Evolutionary conservation across 2,797 vertebrate species (phyloP).

Genomic region (Eidolon dupreanum): DNA sequence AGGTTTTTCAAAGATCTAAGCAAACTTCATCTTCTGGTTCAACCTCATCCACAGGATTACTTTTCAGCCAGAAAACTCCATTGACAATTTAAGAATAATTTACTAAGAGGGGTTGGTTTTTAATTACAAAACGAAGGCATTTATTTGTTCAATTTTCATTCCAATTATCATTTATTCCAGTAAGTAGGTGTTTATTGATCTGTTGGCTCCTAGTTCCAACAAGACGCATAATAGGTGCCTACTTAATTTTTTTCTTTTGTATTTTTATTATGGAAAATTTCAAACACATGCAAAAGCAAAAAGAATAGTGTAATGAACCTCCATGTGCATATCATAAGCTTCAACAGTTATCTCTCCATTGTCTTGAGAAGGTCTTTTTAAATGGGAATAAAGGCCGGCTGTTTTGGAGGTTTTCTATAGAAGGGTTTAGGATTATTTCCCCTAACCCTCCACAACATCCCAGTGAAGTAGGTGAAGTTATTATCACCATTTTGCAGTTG

Average conservation of each 20-base stretch:
- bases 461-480: background rate
- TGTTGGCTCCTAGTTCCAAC: conserved; percentile 11
- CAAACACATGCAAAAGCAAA: background rate
- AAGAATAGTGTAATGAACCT: background rate
- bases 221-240: background rate
- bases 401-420: background rate
- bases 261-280: conserved; percentile 33
- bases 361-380: conserved; percentile 14
- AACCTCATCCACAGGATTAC: background rate
- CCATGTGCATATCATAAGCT: background rate
- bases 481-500: background rate
- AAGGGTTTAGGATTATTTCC: background rate
- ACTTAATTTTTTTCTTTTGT: conserved; percentile 11
- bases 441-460: background rate
- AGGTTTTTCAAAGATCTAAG: conserved; percentile 56
- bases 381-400: background rate
- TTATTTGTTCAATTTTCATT: conserved; percentile 52
- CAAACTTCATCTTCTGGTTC: conserved; percentile 50
- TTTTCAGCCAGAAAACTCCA: conserved; percentile 24
- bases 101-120: conserved; percentile 41
- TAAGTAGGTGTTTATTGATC: conserved; percentile 30
- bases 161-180: conserved; percentile 31
- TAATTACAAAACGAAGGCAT: conserved; percentile 60
- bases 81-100: conserved; percentile 48
- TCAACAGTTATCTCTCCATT: background rate